Evolutionary conservation across 2,888 invertebrate genomes (phyloP).

Genomic region (Orthosia cruda): DNA sequence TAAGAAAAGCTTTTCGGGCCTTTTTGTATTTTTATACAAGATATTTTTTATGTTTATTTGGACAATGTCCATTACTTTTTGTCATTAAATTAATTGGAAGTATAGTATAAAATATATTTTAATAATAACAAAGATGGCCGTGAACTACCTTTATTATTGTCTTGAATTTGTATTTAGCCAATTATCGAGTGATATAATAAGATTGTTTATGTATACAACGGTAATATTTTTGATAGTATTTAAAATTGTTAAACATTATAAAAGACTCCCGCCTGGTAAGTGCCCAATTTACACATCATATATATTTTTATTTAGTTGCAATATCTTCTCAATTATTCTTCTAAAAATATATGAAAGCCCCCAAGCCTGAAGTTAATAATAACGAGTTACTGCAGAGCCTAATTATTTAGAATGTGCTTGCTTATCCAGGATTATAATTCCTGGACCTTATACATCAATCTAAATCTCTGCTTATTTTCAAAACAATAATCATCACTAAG

Average conservation of each 20-base stretch:
- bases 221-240: conserved; percentile 47
- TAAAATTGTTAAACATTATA: conserved; percentile 53
- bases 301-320: not conserved
- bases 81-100: not conserved
- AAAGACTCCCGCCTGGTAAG: conserved; percentile 71
- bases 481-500: not conserved
- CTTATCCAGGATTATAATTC: not conserved
- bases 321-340: not conserved
- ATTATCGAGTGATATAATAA: conserved; percentile 33
- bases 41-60: not conserved
- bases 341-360: not conserved
- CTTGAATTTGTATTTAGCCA: conserved; percentile 19
- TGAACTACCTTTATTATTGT: conserved; percentile 31
- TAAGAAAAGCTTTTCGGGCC: not conserved
- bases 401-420: too few species aligned
- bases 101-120: not conserved
- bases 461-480: not conserved
- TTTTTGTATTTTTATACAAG: not conserved
- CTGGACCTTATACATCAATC: not conserved
- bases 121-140: conserved; percentile 25
- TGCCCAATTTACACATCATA: conserved; percentile 1
- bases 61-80: not conserved
- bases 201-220: conserved; percentile 41
- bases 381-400: too few species aligned
- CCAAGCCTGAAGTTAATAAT: not conserved